phyloP scores from a whole-genome alignment of 2,113 vertebrate genomes.

The Balaeniceps rex region DNA sequence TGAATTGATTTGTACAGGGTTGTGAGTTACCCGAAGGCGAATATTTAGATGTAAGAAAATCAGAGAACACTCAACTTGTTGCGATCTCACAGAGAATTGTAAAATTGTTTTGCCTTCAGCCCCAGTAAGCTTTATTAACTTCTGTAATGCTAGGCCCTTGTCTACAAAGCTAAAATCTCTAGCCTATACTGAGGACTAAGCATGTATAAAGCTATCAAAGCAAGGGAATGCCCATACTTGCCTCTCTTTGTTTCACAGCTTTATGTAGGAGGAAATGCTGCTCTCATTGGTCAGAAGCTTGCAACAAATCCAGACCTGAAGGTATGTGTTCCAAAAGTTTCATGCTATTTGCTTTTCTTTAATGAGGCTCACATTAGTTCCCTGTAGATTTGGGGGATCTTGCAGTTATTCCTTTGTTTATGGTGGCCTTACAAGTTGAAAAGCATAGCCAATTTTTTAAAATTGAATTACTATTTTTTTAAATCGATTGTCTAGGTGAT shows the following conservation, averaged over 20 bases:
- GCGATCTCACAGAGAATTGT: not conserved
- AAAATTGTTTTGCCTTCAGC: not conserved
- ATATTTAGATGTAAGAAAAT: not conserved
- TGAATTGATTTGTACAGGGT: not conserved
- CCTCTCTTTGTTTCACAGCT: conserved; percentile 76
- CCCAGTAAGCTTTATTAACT: not conserved
- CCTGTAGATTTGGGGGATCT: not conserved
- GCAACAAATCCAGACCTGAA: conserved; percentile 84
- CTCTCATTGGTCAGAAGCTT: conserved; percentile 95
- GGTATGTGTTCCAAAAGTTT: conserved; percentile 67
- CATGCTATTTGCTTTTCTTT: not conserved
- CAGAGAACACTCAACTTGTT: not conserved
- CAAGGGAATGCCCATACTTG: not conserved
- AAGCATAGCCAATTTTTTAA: not conserved
- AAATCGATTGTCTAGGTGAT: not conserved
- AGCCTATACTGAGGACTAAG: not conserved
- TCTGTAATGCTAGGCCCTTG: not conserved
- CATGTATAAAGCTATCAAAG: not conserved
- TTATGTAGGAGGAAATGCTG: conserved; percentile 96
- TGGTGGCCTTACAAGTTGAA: not conserved
- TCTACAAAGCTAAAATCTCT: not conserved
- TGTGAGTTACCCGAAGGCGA: not conserved
- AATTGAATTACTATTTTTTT: not conserved
- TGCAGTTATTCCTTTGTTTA: not conserved
- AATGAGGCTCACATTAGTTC: not conserved